phyloP scores from a whole-genome alignment of 2,888 invertebrate genomes.

The Acanthosepion esculentum region DNA sequence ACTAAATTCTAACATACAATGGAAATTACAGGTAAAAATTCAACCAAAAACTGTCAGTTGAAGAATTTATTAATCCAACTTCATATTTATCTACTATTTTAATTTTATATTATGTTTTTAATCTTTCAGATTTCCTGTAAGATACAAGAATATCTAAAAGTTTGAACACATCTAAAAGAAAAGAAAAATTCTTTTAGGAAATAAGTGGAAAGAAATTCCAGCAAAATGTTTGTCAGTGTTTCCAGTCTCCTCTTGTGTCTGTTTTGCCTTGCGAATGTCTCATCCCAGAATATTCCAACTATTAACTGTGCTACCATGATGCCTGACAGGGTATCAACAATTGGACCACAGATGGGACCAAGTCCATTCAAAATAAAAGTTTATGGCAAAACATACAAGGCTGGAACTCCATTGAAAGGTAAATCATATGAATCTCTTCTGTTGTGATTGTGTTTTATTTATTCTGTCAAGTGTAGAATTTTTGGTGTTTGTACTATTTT shows the following conservation, averaged over 20 bases:
- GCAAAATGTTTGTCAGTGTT: background rate
- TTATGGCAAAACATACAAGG: background rate
- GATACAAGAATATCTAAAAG: background rate
- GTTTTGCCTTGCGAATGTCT: background rate
- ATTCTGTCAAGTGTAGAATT: too few relatives aligned
- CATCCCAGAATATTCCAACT: background rate
- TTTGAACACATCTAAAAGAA: background rate
- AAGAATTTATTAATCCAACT: too few relatives aligned
- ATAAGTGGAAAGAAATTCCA: background rate
- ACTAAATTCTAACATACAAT: too few relatives aligned
- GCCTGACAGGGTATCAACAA: background rate
- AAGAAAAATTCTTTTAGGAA: background rate
- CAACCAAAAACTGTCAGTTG: too few relatives aligned
- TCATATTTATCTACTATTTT: background rate
- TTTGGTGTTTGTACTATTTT: too few relatives aligned
- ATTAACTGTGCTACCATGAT: background rate
- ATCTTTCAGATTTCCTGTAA: background rate
- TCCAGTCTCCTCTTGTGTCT: background rate
- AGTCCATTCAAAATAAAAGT: slow-evolving; percentile 33
- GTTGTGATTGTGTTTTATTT: too few relatives aligned
- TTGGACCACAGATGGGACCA: background rate
- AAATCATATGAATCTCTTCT: background rate
- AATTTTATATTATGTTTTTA: background rate
- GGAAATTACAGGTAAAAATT: too few relatives aligned
- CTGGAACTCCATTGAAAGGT: background rate